Evolutionary conservation across 2,888 invertebrate species (phyloP).

Genomic region (Frankliniella intonsa): DNA sequence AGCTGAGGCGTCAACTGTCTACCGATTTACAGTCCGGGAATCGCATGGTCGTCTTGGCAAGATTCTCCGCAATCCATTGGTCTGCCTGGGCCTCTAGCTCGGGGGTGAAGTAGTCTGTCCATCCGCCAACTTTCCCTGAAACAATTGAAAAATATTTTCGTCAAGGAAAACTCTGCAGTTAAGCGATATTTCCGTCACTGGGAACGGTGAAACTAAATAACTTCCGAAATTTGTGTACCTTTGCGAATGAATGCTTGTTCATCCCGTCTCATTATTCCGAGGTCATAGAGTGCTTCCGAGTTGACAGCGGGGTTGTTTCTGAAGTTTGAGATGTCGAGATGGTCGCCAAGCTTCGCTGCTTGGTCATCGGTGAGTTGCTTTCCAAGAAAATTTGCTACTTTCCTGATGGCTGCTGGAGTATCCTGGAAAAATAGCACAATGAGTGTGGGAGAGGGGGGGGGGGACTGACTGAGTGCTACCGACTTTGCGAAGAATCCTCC

Average conservation of each 20-base stretch:
- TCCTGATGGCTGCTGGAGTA: constrained; percentile 50
- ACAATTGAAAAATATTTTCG: background rate
- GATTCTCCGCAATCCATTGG: constrained; percentile 63
- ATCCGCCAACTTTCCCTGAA: constrained; percentile 55
- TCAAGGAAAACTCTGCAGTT: too few relatives aligned
- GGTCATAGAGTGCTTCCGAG: constrained; percentile 39
- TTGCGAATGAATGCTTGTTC: constrained; percentile 41
- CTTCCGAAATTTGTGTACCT: constrained; percentile 36
- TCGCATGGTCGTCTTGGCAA: constrained; percentile 45
- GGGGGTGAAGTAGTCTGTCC: constrained; percentile 66
- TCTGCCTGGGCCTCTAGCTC: constrained; percentile 63
- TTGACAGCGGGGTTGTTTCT: constrained; percentile 53
- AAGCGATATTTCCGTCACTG: too few relatives aligned
- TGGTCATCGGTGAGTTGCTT: constrained; percentile 44
- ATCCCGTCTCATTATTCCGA: constrained; percentile 39
- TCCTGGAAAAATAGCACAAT: constrained; percentile 48
- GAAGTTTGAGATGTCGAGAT: constrained; percentile 52
- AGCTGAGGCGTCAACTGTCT: too few relatives aligned
- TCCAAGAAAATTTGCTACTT: constrained; percentile 46
- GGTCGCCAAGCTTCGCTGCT: constrained; percentile 45
- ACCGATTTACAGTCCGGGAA: background rate
- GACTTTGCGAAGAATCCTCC: constrained; percentile 31
- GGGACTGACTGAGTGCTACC: background rate
- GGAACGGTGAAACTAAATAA: too few relatives aligned
- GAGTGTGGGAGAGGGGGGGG: background rate